Evolutionary conservation across 2,113 vertebrate species (phyloP), one percentile per base, ranked within the genome.

Genomic region (Bubalus kerabau): DNA sequence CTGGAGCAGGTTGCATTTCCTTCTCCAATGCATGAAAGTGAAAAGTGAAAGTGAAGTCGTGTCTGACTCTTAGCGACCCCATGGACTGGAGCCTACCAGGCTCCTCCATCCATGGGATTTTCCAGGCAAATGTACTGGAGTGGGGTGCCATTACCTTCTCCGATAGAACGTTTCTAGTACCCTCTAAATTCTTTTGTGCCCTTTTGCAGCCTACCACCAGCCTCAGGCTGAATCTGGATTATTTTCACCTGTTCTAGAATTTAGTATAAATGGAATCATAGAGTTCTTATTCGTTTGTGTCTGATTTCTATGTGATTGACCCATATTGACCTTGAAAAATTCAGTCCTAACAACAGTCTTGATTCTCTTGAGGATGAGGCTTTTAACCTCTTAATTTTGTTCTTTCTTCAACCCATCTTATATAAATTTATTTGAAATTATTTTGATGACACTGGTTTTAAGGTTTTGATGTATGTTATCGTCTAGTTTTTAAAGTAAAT

Each of bases 401-500:
- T 40, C 30, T 96, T 91, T 94, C 48, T 81, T 94, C 24, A 95
- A 3, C 7, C 78, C n/a, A 26, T 56, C 40, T 97, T 32, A 16
- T 90, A 2, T 82, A 88, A 50, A 40, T 56, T 94, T 96, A 82
- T 14, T 92, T 87, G 80, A 91, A 46, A 86, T 90, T 94, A 84
- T 81, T 93, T 96, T 97, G 71, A 28, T 76, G 40, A 86, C 5
- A 40, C 36, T 91, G 26, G 28, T 62, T 86, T 88, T 84, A 78
- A 95, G 26, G n/a, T 50, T 96, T 92, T 96, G 57, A 30, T 90
- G 3, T 67, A 2, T 85, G 3, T 52, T 96, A 40, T 88, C 21
- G 6, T 95, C 30, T 95, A 95, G 24, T 50, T 86, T 98, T 90
- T 90, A 23, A 94, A 94, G 10, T 56, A 95, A 26, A 89, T 40